Evolutionary conservation across 2,113 vertebrate species (phyloP).

Genomic region (Scophthalmus maximus): DNA sequence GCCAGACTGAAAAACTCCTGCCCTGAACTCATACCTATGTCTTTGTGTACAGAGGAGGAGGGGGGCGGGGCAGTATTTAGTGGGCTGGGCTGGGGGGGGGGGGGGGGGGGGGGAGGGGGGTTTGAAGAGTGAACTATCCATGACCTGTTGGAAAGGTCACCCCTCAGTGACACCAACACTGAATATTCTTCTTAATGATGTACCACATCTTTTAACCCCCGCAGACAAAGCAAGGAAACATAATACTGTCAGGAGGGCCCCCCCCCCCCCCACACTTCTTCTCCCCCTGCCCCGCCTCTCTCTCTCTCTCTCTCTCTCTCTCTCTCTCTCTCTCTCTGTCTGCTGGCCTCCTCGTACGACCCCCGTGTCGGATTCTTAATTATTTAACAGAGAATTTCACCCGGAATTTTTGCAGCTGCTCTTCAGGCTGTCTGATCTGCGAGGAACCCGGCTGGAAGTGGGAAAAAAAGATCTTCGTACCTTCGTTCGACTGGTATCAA

Average conservation of each 20-base stretch:
- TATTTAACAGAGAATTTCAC: conserved; percentile 70
- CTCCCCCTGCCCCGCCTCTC: background rate
- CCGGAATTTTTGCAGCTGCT: conserved; percentile 45
- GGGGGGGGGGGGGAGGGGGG: conserved; percentile 13
- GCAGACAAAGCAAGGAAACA: conserved; percentile 71
- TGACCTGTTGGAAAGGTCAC: conserved; percentile 75
- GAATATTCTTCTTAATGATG: conserved; percentile 77
- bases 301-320: conserved; percentile 19
- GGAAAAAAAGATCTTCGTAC: too few relatives aligned
- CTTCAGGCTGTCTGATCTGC: conserved; percentile 45
- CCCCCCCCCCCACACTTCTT: conserved; percentile 15
- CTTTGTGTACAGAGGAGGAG: conserved; percentile 20
- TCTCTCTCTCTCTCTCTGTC: conserved; percentile 29
- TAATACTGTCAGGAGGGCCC: conserved; percentile 60
- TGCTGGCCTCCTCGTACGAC: conserved; percentile 31
- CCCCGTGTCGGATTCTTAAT: conserved; percentile 69
- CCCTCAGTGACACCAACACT: conserved; percentile 63
- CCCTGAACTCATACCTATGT: conserved; percentile 33
- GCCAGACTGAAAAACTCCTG: conserved; percentile 19
- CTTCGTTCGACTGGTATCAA: conserved; percentile 25
- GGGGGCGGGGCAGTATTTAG: conserved; percentile 35
- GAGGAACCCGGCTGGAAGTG: conserved; percentile 7
- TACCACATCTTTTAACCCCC: conserved; percentile 71
- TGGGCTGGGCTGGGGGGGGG: background rate
- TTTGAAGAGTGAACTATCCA: conserved; percentile 74